Base-by-base conservation (phyloP, 2,888 invertebrate species). In the Apotomis turbidana region DNA sequence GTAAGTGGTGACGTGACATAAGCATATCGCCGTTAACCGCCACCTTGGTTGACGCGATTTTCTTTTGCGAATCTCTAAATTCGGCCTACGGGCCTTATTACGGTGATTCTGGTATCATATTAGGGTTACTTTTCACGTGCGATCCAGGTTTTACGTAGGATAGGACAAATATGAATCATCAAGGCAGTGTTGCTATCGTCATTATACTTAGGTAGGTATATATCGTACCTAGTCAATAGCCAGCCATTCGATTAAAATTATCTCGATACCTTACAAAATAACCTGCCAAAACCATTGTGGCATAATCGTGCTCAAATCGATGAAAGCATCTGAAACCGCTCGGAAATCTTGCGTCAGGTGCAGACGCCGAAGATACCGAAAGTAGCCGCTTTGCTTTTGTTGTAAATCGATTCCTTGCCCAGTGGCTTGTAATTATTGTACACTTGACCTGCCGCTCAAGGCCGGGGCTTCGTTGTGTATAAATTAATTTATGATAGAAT, bases 381-480 rank as follows among this genome's bases (percentile, higher is more conserved):
- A 71, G 71, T 55, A 36, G 44, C 27, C 36, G 71, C 44, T 61
- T 60, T 51, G 66, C 54, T 71, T 66, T 67, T 67, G 55, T 71
- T 67, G 61, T 38, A 49, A 61, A 71, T 71, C 67, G 27, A 71
- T 71, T 61, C 38, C 46, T 60, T 71, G 38, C 55, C 10, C 54
- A 66, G 49, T 41, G 67, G 54, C 41, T 66, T 61, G 60, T 46
- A 55, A 61, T 71, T 67, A 49, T 49, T 52, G 60, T 71, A 71
- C 71, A 71, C 71, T 71, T 71, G 71, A 71, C 71, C 71, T 71
- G 71, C 6, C 38, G 57, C 66, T 61, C 66, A 71, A 71, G 71
- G 71, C 55, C 61, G 60, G 36, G 6, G 60, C 15, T 41, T 64
- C 58, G 63, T 41, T 64, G 27, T 55, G 10, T 51, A 51, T 49